Percentiles rank a stretch among this genome's conserved stretches.
phyloP scores from a whole-genome alignment of 2,797 vertebrate species.

The Peromyscus nudipes region DNA sequence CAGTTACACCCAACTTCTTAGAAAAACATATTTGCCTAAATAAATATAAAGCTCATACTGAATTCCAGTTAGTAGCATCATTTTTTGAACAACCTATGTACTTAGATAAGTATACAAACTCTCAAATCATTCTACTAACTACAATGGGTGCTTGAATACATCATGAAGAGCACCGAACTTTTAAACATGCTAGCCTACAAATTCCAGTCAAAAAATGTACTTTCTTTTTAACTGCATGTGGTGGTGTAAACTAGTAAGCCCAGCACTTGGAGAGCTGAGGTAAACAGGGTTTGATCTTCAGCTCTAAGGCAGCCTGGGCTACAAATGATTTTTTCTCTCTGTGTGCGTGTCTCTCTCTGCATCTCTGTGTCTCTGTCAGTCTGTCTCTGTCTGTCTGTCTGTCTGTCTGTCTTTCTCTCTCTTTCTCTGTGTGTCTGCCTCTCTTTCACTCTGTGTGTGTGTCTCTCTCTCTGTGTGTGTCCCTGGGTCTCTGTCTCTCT shows the following conservation, averaged over 20 bases:
- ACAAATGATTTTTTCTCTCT: not conserved
- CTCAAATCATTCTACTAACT: slow-evolving; percentile 1
- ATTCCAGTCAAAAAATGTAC: slow-evolving; percentile 47
- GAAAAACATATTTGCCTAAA: not conserved
- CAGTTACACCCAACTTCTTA: not conserved
- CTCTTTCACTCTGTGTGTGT: no score
- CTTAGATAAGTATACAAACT: slow-evolving; percentile 5
- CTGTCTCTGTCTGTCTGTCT: not conserved
- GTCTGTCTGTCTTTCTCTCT: not conserved
- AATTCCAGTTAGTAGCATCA: not conserved
- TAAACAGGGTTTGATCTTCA: not conserved
- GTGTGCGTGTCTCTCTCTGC: not conserved
- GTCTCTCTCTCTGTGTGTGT: no score
- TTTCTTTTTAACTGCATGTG: not conserved
- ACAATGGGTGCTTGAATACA: not conserved
- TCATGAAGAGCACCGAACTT: not conserved
- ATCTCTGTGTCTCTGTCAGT: not conserved
- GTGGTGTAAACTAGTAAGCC: not conserved
- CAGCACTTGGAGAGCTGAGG: not conserved
- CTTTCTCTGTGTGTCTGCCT: not conserved
- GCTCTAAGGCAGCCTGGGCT: not conserved
- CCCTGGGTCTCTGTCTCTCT: not conserved
- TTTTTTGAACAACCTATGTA: not conserved
- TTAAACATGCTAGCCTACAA: not conserved
- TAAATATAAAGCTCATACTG: not conserved